These are phyloP conservation scores for Drosophila sechellia DNA, from an alignment of 1,140 invertebrate species.

Conservation along the genomic window DNA sequence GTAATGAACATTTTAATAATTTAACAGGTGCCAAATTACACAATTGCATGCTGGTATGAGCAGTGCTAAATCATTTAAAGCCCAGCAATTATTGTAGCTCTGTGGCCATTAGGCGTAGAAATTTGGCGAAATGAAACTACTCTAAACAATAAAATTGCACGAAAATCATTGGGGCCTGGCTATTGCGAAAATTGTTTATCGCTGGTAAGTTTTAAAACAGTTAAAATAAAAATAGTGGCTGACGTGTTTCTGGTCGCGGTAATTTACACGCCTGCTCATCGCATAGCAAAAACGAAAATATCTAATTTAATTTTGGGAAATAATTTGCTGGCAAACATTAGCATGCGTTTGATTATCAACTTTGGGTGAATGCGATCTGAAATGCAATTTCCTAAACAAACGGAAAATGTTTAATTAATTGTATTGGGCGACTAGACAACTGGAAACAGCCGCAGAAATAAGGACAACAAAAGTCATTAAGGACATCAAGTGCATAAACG, in stretches of 20 bases:
- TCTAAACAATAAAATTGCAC: not conserved
- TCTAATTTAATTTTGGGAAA: constrained; percentile 3
- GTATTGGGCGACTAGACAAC: constrained; percentile 28
- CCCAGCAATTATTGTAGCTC: constrained; percentile 45
- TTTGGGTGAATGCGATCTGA: not conserved
- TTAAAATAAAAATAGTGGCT: not conserved
- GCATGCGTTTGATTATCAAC: not conserved
- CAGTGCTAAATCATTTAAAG: constrained; percentile 53
- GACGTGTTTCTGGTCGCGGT: not conserved
- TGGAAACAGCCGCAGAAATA: not conserved
- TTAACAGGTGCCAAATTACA: constrained; percentile 42
- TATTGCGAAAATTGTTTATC: not conserved
- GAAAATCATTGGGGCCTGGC: not conserved
- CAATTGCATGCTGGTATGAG: constrained; percentile 19
- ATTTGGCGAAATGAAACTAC: constrained; percentile 7
- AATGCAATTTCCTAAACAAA: not conserved
- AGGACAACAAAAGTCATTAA: constrained; percentile 36
- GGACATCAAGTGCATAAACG: constrained; percentile 42
- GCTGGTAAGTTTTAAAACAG: not conserved
- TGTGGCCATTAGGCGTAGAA: constrained; percentile 6
- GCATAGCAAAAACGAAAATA: not conserved
- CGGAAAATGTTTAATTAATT: constrained; percentile 27
- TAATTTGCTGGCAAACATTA: not conserved
- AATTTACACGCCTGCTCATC: not conserved
- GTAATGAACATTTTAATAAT: constrained; percentile 79